phyloP scores from a whole-genome alignment of 2,888 invertebrate species.

The Creontiades dilutus region DNA sequence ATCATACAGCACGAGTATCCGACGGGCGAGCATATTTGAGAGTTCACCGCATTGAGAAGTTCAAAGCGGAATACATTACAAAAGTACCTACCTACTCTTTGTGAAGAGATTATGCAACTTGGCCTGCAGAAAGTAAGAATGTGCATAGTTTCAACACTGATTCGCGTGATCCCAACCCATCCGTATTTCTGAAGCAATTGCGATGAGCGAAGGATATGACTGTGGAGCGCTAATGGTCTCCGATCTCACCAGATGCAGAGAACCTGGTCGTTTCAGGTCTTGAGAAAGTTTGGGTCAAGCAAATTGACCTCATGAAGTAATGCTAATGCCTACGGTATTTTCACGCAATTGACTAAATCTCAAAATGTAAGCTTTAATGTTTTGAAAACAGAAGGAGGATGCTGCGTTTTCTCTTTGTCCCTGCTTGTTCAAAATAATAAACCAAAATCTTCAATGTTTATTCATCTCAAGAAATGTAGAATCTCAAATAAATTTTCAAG shows the following conservation, averaged over 20 bases:
- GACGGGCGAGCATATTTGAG: too few species aligned
- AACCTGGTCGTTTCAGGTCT: constrained; percentile 14
- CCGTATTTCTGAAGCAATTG: constrained; percentile 23
- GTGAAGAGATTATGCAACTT: background rate
- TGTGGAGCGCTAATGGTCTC: constrained; percentile 1
- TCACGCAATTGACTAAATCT: too few species aligned
- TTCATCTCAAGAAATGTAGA: too few species aligned
- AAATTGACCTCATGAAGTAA: background rate
- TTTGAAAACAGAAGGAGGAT: too few species aligned
- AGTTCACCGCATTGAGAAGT: too few species aligned
- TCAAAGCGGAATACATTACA: background rate
- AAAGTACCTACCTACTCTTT: background rate
- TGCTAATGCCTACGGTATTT: too few species aligned
- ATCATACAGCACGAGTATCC: too few species aligned
- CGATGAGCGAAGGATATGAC: constrained; percentile 6
- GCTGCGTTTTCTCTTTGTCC: too few species aligned
- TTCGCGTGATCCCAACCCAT: background rate
- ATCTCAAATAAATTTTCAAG: too few species aligned
- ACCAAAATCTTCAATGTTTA: too few species aligned
- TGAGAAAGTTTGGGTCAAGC: constrained; percentile 8
- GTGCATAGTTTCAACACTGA: constrained; percentile 5
- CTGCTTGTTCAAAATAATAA: too few species aligned
- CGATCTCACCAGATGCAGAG: constrained; percentile 22
- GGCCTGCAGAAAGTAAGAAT: background rate
- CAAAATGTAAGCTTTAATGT: too few species aligned